Conservation (phyloP, 2,797 vertebrate species). For the Balearica regulorum region DNA sequence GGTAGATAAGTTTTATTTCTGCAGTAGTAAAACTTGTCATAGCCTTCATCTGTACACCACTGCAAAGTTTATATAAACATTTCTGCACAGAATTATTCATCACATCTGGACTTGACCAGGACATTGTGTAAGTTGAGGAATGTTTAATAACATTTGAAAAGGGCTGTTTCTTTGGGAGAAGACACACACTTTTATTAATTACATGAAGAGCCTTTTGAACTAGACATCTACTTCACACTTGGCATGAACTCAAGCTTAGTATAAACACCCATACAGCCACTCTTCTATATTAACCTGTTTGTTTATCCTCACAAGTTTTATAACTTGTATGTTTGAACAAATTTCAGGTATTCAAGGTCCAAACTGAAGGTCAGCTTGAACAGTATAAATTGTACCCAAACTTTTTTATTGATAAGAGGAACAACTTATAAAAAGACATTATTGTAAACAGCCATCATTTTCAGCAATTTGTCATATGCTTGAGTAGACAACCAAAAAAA, state of each 20-base stretch:
- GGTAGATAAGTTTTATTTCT: not conserved
- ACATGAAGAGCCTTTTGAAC: not conserved
- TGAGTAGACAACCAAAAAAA: not conserved
- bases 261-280: not conserved
- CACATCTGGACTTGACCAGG: not conserved
- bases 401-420: not conserved
- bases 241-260: not conserved
- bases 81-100: not conserved
- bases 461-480: not conserved
- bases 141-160: not conserved
- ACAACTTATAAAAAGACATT: not conserved
- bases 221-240: not conserved
- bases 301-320: not conserved
- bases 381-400: not conserved
- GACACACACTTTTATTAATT: not conserved
- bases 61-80: not conserved
- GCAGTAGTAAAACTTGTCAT: not conserved
- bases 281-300: not conserved
- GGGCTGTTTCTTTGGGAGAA: not conserved
- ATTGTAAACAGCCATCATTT: not conserved
- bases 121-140: not conserved
- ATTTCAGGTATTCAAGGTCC: not conserved
- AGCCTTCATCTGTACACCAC: not conserved
- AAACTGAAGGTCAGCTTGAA: not conserved
- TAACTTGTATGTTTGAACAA: not conserved